These are phyloP conservation scores for Brachionus angularis DNA, from an alignment of 1,140 invertebrate species.

Conservation along the genomic window DNA sequence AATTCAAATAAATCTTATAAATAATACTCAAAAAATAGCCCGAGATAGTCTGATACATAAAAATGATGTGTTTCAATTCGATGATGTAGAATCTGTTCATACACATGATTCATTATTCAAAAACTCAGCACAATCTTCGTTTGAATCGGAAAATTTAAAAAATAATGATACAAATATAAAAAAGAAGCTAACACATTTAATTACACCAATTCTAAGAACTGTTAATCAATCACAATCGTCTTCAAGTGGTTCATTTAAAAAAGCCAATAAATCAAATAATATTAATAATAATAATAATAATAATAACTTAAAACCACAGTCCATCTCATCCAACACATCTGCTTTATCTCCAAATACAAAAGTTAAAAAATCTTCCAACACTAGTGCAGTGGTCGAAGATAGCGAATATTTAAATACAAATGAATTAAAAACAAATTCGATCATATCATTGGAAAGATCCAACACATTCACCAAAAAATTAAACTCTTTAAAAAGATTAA, in stretches of 20 bases:
- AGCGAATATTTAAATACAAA: not conserved
- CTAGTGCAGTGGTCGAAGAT: not conserved
- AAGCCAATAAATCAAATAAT: not conserved
- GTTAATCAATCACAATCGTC: not conserved
- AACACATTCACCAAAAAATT: not conserved
- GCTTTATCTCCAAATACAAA: not conserved
- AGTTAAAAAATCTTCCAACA: not conserved
- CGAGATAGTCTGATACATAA: slow-evolving; percentile 4
- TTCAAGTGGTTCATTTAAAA: not conserved
- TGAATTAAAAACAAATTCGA: not conserved
- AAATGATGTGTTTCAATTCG: slow-evolving; percentile 1
- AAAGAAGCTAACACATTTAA: not conserved
- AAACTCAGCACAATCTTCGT: not conserved
- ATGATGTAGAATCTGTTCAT: slow-evolving; percentile 10
- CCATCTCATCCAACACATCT: not conserved
- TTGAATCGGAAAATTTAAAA: not conserved
- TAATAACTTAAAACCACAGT: not conserved
- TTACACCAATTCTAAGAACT: not conserved
- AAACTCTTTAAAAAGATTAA: not conserved
- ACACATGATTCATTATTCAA: not conserved
- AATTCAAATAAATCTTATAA: not conserved
- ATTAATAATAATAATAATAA: not conserved
- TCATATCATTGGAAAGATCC: not conserved
- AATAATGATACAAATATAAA: not conserved
- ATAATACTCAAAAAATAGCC: not conserved